Base-by-base conservation (phyloP, 2,113 vertebrate genomes). In the Grammomys surdaster region DNA sequence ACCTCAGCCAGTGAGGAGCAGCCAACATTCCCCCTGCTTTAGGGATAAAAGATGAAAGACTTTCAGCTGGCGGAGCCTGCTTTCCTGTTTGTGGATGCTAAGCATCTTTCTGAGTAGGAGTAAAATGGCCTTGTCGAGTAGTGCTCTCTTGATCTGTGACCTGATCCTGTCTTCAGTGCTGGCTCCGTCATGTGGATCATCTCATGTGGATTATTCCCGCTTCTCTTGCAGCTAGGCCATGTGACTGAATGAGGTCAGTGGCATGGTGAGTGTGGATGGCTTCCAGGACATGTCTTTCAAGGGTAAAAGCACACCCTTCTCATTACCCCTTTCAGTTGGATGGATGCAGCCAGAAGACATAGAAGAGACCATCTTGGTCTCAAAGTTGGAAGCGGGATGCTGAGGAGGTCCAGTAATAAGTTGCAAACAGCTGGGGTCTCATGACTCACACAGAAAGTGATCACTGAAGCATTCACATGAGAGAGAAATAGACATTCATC, bases 201-300 rank as follows among this genome's bases (percentile, higher is more conserved):
- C 84, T 93, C 78, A 75, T 1, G 1, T 76, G 36, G 65, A 70
- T 54, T 6, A 13, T 88, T 72, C 65, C 54, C 54, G 36, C 60
- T 75, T 87, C 19, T 31, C 48, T 92, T 88, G 46, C 26, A 72
- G 36, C 63, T 40, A 65, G n/a, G 13, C 7, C 24, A 0, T 43
- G 43, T 31, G n/a, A 31, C 33, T 86, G 63, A 88, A 81, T 70
- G 46, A 70, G n/a, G 31, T 84, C 73, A 72, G n/a, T 19, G 56
- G 12, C 3, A 6, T 51, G 7, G 5, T 58, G 33, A 87, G 14
- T 72, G 8, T 28, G n/a, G 51, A 16, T n/a, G 63, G 33, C 14
- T 73, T 89, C 5, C 58, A 67, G 81, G 69, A 96, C 89, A 54
- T 51, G 63, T 36, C 8, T 94, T 46, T 89, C 31, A 85, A 73